These are phyloP conservation scores for Athrips mouffetella DNA, from an alignment of 2,888 invertebrate genomes.

Conservation along the genomic window DNA sequence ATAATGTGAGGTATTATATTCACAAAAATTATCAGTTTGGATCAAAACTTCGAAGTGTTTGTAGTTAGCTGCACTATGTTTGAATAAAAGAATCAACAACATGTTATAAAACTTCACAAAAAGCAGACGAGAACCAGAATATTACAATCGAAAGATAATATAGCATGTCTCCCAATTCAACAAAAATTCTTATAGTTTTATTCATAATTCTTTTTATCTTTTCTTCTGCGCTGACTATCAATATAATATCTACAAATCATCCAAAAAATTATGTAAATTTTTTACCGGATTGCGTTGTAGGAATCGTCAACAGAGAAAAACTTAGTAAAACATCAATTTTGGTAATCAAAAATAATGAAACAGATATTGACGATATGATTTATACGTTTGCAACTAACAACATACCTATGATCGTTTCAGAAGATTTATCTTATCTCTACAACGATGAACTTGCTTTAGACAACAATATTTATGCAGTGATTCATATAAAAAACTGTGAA, in stretches of 20 bases:
- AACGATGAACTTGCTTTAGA: conserved; percentile 16
- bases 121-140: no score
- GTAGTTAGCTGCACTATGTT: no score
- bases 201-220: neutral
- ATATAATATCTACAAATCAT: neutral
- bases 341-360: neutral
- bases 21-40: no score
- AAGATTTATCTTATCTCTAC: conserved; percentile 15
- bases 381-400: conserved; percentile 22
- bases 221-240: neutral
- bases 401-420: conserved; percentile 23
- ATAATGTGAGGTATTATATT: no score
- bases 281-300: neutral
- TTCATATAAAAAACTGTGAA: conserved; percentile 31
- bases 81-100: no score
- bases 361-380: conserved; percentile 15
- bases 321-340: neutral
- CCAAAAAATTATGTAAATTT: neutral
- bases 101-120: no score
- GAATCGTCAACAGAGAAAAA: neutral
- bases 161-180: no score
- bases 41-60: no score
- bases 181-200: neutral
- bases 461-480: conserved; percentile 27
- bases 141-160: no score